Evolutionary conservation across 2,113 vertebrate species (phyloP).

Genomic region (Oryzias woworae): DNA sequence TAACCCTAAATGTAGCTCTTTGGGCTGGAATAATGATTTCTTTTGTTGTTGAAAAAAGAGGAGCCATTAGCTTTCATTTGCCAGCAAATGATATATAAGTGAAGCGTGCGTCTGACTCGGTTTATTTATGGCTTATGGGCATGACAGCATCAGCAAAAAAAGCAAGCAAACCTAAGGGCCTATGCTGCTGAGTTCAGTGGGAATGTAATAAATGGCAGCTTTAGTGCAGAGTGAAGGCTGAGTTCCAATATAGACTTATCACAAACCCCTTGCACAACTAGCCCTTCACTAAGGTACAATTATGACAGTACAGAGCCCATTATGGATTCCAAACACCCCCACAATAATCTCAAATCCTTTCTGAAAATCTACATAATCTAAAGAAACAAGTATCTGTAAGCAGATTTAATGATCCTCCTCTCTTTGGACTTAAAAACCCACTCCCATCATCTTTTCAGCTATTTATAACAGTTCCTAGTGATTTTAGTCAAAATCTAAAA

Average conservation of each 20-base stretch:
- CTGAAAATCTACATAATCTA: neutral
- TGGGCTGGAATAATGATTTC: neutral
- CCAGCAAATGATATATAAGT: neutral
- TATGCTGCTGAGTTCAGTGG: neutral
- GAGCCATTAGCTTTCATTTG: conserved; percentile 9
- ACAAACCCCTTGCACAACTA: neutral
- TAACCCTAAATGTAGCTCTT: neutral
- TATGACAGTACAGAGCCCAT: neutral
- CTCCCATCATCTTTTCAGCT: no score
- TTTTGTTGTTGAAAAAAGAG: conserved; percentile 3
- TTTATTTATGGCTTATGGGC: neutral
- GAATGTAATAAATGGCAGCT: neutral
- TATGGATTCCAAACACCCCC: neutral
- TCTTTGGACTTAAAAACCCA: conserved; percentile 1
- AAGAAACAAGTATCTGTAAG: neutral
- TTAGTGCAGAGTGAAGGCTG: neutral
- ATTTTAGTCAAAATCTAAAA: no score
- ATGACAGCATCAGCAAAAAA: conserved; percentile 16
- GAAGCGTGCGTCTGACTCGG: neutral
- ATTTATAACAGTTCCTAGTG: no score
- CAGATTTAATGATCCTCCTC: neutral
- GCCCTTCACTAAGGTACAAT: neutral
- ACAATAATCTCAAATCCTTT: neutral
- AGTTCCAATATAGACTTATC: neutral
- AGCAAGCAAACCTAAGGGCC: conserved; percentile 3